A percentile compares a stretch with the other conserved stretches of the same genome.
phyloP scores from a whole-genome alignment of 2,113 vertebrate species.

The Microtus richardsoni region DNA sequence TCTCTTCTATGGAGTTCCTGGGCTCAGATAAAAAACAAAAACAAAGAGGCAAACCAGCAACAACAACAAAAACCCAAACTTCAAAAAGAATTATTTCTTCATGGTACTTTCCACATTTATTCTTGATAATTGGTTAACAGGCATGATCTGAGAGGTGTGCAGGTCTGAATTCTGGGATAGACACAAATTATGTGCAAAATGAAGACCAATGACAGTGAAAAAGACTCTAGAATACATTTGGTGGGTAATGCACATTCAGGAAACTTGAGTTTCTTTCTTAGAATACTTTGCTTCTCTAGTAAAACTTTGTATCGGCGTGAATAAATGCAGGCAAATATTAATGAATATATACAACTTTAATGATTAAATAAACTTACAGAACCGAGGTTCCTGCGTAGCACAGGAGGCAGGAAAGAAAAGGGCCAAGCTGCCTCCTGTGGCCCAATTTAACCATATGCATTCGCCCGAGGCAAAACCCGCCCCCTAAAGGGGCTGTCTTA shows the following conservation, averaged over 20 bases:
- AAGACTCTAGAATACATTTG: neutral
- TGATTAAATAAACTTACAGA: no score
- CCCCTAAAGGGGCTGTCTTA: no score
- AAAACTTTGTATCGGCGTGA: no score
- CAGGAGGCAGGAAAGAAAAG: no score
- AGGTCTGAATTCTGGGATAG: neutral
- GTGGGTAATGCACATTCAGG: neutral
- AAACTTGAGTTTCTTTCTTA: neutral
- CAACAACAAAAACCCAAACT: neutral
- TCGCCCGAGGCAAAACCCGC: no score
- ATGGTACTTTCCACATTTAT: neutral
- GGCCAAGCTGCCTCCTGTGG: no score
- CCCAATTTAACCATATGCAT: no score
- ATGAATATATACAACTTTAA: no score
- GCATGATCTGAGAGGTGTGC: neutral
- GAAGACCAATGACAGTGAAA: neutral
- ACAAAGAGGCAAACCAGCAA: no score
- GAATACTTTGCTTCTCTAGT: neutral
- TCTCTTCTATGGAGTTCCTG: neutral
- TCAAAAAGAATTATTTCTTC: neutral
- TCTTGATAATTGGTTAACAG: neutral
- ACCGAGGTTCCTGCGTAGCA: no score
- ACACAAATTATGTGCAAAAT: neutral
- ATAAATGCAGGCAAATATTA: no score
- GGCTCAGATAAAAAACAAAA: neutral